phyloP scores from a whole-genome alignment of 23 tunicate genomes.

The Corella eumyota region DNA sequence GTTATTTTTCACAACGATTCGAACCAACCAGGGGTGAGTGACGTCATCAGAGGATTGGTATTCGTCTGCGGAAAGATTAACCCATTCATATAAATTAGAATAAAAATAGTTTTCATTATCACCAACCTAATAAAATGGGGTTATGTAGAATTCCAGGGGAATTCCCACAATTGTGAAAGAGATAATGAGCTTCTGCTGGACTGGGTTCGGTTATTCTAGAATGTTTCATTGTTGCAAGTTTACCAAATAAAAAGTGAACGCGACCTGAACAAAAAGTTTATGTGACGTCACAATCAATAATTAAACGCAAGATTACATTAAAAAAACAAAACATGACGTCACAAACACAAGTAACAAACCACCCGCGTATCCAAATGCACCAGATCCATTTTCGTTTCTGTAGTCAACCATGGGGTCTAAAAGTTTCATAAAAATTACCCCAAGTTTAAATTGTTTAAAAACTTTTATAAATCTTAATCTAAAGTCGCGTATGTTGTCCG shows the following conservation, averaged over 20 bases:
- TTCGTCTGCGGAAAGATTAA: neutral
- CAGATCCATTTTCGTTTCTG: neutral
- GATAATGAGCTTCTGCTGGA: slow-evolving; percentile 26
- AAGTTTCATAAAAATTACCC: too few relatives aligned
- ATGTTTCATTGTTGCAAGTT: slow-evolving; percentile 22
- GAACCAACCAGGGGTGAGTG: slow-evolving; percentile 38
- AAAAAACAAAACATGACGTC: neutral
- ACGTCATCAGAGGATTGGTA: too few relatives aligned
- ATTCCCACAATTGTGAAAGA: slow-evolving; percentile 42
- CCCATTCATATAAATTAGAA: neutral
- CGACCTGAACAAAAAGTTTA: slow-evolving; percentile 20
- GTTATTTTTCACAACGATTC: slow-evolving; percentile 10
- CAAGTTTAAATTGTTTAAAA: too few relatives aligned
- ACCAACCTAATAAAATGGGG: neutral
- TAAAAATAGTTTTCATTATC: too few relatives aligned
- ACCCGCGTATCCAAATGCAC: neutral
- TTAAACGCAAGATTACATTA: too few relatives aligned
- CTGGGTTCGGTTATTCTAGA: slow-evolving; percentile 35
- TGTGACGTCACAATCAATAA: too few relatives aligned
- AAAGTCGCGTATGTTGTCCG: too few relatives aligned
- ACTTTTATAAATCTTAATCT: too few relatives aligned
- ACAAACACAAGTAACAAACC: neutral
- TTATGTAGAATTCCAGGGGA: too few relatives aligned
- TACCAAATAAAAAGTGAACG: slow-evolving; percentile 36
- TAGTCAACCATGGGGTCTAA: too few relatives aligned